These are phyloP conservation scores for Oncorhynchus kisutch DNA, from an alignment of 2,113 vertebrate species.

Conservation along the genomic window DNA sequence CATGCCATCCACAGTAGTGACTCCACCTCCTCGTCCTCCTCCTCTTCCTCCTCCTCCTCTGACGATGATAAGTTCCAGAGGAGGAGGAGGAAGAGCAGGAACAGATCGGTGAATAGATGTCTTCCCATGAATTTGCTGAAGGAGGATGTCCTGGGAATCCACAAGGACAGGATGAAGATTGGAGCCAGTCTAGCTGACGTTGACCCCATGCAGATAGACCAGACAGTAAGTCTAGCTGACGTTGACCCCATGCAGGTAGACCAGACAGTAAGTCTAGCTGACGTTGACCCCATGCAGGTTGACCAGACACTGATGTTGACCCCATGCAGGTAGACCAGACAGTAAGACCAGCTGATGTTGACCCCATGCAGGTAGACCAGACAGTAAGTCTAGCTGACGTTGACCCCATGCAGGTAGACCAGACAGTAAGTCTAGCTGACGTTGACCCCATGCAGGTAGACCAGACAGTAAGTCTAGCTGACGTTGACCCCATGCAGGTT, in stretches of 20 bases:
- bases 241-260: no score
- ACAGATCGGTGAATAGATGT: conserved; percentile 81
- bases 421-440: no score
- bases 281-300: no score
- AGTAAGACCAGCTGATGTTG: no score
- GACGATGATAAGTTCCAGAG: conserved; percentile 90
- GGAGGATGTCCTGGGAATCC: conserved; percentile 85
- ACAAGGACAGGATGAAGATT: conserved; percentile 87
- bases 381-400: no score
- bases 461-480: conserved; percentile 52
- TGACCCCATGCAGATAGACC: conserved; percentile 29
- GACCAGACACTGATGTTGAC: no score
- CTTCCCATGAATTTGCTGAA: conserved; percentile 86
- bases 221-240: no score
- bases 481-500: conserved; percentile 88
- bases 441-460: no score
- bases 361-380: no score
- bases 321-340: no score
- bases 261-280: no score
- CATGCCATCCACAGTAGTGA: conserved; percentile 87
- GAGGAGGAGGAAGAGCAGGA: conserved; percentile 74
- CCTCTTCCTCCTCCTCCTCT: conserved; percentile 87
- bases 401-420: no score
- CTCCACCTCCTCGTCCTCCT: conserved; percentile 80
- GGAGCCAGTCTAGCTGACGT: conserved; percentile 88